phyloP scores from a whole-genome alignment of 2,113 vertebrate species.

The cat (Felis catus) region DNA sequence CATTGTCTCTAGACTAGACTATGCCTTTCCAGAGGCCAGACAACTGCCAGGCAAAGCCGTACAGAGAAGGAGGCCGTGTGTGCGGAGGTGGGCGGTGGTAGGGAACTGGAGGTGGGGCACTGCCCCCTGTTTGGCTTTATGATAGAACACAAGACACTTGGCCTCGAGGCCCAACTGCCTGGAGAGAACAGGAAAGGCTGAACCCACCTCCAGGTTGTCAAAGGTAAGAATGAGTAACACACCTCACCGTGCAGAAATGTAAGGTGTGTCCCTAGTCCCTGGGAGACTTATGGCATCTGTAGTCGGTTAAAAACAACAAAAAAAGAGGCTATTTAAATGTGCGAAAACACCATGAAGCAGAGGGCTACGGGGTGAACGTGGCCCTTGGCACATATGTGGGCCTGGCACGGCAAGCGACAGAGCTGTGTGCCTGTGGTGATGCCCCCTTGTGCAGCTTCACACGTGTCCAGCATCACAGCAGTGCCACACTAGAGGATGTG shows the following conservation, averaged over 20 bases:
- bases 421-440: fast-evolving
- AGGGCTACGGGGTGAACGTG: not conserved
- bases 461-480: too few relatives aligned
- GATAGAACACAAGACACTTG: not conserved
- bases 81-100: not conserved
- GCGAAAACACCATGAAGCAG: not conserved
- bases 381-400: not conserved
- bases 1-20: not conserved
- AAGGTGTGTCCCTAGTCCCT: not conserved
- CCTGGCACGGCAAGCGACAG: not conserved
- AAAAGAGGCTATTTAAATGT: not conserved
- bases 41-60: too few relatives aligned
- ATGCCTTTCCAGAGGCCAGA: not conserved
- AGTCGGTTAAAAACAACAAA: not conserved
- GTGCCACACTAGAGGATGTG: not conserved
- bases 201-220: not conserved
- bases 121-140: not conserved
- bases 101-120: too few relatives aligned
- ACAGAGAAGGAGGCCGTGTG: not conserved
- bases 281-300: not conserved
- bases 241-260: not conserved
- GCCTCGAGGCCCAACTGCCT: not conserved
- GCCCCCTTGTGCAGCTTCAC: not conserved
- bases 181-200: too few relatives aligned
- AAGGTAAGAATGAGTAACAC: not conserved